Evolutionary conservation across 1,140 invertebrate species (phyloP), one percentile per base, ranked within the genome.

Genomic region (Drosophila nikananu): DNA sequence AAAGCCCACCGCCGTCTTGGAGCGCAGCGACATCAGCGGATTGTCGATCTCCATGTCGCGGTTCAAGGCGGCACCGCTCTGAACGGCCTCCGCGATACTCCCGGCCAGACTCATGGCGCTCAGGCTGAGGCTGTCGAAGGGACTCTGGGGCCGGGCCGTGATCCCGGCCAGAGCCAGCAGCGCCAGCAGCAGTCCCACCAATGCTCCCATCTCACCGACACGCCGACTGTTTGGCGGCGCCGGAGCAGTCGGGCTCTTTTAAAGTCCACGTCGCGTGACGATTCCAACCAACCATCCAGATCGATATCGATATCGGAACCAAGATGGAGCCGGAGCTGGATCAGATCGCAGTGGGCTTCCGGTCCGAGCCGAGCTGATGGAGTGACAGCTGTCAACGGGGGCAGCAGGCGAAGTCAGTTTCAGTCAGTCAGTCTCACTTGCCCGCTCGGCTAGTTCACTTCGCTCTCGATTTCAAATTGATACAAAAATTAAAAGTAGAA

Each of bases 81-180:
- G 79, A 7, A 91, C 23, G 0, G 48, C 65, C 23, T 77, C 67
- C 2, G 82, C 77, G 3, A 87, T 44, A 9, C 68, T 67, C 3
- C 49, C 64, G n/a, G 78, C 78, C 59, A 86, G 46, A 37, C 7
- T 70, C 41, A 92, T 60, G 8, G 79, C 86, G 19, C 78, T 57
- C 10, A 72, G 13, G 0, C 76, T 70, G 9, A 86, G n/a, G 15
- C 75, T 58, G 13, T 90, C 90, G 5, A 92, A 39, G 4, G 84
- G 80, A 59, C 74, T 76, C 21, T 71, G 48, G 12, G 65, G 66
- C 46, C 32, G 8, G 46, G 64, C 54, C 58, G 17, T 5, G 15
- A 57, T 27, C 32, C 35, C 48, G 30, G 37, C 39, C 44, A 55
- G 23, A 13, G 35, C 27, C 6, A 81, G 39, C 10, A 63, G 48